Conservation (phyloP, 2,113 vertebrate genomes). For the Syrrhaptes paradoxus region DNA sequence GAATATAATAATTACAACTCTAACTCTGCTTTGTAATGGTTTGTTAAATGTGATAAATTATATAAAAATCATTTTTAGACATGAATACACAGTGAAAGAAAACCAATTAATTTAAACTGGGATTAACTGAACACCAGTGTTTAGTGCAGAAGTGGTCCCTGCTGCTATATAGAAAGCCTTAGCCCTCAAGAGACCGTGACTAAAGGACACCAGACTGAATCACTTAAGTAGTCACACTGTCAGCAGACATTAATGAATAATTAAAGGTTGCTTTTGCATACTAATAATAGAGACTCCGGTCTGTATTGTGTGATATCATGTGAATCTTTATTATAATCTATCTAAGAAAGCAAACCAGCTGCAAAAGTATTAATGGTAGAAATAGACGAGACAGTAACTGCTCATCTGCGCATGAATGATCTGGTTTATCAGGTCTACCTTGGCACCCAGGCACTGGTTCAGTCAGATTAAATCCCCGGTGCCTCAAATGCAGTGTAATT, state of each 20-base stretch:
- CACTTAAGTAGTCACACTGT: background rate
- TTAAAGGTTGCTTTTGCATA: background rate
- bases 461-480: background rate
- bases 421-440: background rate
- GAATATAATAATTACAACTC: background rate
- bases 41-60: slow-evolving; percentile 23
- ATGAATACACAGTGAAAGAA: slow-evolving; percentile 7
- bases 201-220: slow-evolving; percentile 26
- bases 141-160: slow-evolving; percentile 10
- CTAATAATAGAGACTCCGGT: background rate
- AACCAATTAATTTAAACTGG: slow-evolving; percentile 23
- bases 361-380: background rate
- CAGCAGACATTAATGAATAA: background rate
- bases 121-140: slow-evolving; percentile 7
- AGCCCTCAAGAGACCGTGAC: background rate
- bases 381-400: background rate
- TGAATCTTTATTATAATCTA: background rate
- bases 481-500: background rate
- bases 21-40: background rate
- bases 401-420: background rate
- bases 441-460: background rate
- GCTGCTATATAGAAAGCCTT: background rate
- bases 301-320: background rate
- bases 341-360: background rate
- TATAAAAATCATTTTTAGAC: background rate